phyloP scores from a whole-genome alignment of 2,113 vertebrate genomes.

The Elgaria multicarinata region DNA sequence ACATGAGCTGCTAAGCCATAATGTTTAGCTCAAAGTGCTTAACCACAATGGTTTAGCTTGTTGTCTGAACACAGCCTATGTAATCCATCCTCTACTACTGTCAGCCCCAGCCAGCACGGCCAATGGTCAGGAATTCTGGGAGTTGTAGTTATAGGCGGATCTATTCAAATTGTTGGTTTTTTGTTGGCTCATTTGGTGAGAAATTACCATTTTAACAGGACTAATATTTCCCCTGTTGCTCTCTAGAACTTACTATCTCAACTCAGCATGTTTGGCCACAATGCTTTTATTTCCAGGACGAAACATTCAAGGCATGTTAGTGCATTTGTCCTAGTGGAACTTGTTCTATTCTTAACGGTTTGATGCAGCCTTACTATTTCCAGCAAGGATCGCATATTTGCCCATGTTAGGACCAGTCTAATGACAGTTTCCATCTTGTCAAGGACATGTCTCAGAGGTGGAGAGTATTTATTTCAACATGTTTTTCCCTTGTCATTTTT shows the following conservation, averaged over 20 bases:
- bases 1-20: too few relatives aligned
- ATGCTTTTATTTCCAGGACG: not conserved
- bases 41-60: too few relatives aligned
- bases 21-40: too few relatives aligned
- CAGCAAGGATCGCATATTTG: not conserved
- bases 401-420: not conserved
- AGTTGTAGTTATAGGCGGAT: too few relatives aligned
- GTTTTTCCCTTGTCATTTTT: constrained; percentile 33
- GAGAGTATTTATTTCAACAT: constrained; percentile 31
- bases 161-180: not conserved
- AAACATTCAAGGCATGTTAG: not conserved
- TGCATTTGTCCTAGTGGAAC: not conserved
- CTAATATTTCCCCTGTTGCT: not conserved
- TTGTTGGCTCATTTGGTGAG: not conserved
- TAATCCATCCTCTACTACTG: too few relatives aligned
- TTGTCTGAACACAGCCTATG: too few relatives aligned
- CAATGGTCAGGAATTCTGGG: too few relatives aligned
- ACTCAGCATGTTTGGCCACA: not conserved
- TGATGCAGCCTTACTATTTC: not conserved
- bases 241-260: not conserved
- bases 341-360: not conserved
- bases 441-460: not conserved
- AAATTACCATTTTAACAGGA: not conserved
- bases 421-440: not conserved
- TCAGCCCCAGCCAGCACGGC: too few relatives aligned